phyloP scores from a whole-genome alignment of 2,113 vertebrate genomes.

The Cottus gobio region DNA sequence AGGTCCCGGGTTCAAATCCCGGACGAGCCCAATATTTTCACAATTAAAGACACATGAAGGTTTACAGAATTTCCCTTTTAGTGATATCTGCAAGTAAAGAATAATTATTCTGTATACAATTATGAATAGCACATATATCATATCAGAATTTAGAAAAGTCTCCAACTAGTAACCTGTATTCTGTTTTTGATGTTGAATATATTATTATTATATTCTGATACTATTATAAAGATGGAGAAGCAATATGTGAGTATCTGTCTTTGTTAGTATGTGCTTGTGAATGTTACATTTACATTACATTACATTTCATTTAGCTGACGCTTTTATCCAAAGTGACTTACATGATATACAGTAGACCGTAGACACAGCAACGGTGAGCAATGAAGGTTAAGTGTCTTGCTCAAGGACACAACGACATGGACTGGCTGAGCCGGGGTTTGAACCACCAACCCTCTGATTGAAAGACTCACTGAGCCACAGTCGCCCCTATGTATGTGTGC shows the following conservation, averaged over 20 bases:
- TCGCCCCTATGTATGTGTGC: no score
- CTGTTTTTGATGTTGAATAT: background rate
- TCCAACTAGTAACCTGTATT: background rate
- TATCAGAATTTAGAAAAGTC: background rate
- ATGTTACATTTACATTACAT: no score
- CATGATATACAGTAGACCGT: no score
- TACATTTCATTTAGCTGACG: no score
- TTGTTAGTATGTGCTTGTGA: background rate
- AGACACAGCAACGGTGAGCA: no score
- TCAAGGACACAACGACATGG: no score
- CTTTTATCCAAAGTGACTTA: no score
- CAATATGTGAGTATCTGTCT: background rate
- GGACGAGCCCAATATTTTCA: conserved; percentile 80
- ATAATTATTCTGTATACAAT: background rate
- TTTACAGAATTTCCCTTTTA: background rate
- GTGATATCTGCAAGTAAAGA: background rate
- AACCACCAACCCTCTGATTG: no score
- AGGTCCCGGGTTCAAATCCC: conserved; percentile 90
- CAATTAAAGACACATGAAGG: no score
- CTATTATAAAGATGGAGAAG: background rate
- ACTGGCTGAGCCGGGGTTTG: no score
- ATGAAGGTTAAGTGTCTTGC: no score
- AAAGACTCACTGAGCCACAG: no score
- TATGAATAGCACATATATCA: background rate
- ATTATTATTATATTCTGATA: background rate